Conservation (phyloP, 1,140 invertebrate genomes). For the Bathynomus jamesi region DNA sequence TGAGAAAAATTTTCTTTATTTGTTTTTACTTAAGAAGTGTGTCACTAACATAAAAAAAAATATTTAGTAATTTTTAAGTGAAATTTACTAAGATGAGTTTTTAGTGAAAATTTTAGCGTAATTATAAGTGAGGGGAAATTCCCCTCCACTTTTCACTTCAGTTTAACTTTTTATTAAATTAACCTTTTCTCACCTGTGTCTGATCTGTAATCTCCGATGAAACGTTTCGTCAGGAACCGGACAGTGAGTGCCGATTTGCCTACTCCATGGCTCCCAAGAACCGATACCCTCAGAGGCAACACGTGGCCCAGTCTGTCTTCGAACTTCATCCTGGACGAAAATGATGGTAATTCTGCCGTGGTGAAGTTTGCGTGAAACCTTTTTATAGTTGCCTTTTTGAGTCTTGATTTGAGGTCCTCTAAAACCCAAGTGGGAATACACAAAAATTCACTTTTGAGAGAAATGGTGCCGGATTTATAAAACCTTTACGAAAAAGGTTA, state of each 20-base stretch:
- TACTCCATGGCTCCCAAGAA: slow-evolving; percentile 22
- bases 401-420: slow-evolving; percentile 32
- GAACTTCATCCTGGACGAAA: slow-evolving; percentile 1
- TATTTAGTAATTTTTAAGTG: no score
- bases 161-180: no score
- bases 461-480: neutral
- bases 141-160: no score
- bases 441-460: slow-evolving; percentile 7
- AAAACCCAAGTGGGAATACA: slow-evolving; percentile 34
- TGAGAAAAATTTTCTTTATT: no score
- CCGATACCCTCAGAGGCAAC: slow-evolving; percentile 12
- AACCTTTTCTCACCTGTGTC: slow-evolving; percentile 59
- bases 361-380: slow-evolving; percentile 3
- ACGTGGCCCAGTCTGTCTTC: slow-evolving; percentile 4
- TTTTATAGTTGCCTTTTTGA: slow-evolving; percentile 19
- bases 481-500: neutral
- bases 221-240: slow-evolving; percentile 63
- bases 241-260: slow-evolving; percentile 59
- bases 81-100: no score
- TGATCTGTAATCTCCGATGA: slow-evolving; percentile 71
- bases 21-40: no score
- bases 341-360: neutral
- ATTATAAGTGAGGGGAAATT: no score
- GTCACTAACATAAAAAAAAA: no score
- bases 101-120: no score